These are phyloP conservation scores for Ptiloglossa arizonensis DNA, from an alignment of 1,140 invertebrate species.

Conservation along the genomic window DNA sequence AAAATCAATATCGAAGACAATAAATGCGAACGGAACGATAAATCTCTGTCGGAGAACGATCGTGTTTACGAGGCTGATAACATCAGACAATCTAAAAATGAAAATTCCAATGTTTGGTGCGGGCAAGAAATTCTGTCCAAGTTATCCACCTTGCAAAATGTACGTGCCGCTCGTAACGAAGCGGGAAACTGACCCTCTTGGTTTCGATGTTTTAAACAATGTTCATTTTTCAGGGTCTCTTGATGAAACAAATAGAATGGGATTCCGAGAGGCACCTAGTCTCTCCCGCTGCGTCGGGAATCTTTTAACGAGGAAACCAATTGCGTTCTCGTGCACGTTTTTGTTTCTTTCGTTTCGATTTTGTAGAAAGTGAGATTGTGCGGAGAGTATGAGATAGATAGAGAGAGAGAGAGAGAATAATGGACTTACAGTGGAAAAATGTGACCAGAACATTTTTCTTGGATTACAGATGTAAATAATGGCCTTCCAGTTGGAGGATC, in stretches of 20 bases:
- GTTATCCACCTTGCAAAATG: slow-evolving; percentile 75
- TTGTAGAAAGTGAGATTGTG: slow-evolving; percentile 52
- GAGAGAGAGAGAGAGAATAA: slow-evolving; percentile 5
- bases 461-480: slow-evolving; percentile 75
- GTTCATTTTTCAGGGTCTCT: slow-evolving; percentile 76
- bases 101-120: slow-evolving; percentile 67
- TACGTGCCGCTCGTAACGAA: slow-evolving; percentile 47
- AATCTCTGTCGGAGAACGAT: background rate
- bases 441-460: slow-evolving; percentile 45
- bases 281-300: slow-evolving; percentile 70
- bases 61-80: slow-evolving; percentile 4
- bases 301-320: slow-evolving; percentile 62
- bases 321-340: slow-evolving; percentile 35
- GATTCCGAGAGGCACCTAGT: slow-evolving; percentile 74
- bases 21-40: slow-evolving; percentile 4
- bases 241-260: slow-evolving; percentile 80
- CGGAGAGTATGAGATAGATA: background rate
- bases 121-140: slow-evolving; percentile 77
- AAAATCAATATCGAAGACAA: slow-evolving; percentile 64
- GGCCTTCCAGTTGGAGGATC: slow-evolving; percentile 89
- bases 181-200: too few species aligned
- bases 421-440: background rate
- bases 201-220: background rate
- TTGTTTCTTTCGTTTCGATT: slow-evolving; percentile 56
- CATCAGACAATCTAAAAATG: slow-evolving; percentile 27